Evolutionary conservation across 2,888 invertebrate species (phyloP), one percentile per base, ranked within the genome.

Genomic region (Criorhina ranunculi): DNA sequence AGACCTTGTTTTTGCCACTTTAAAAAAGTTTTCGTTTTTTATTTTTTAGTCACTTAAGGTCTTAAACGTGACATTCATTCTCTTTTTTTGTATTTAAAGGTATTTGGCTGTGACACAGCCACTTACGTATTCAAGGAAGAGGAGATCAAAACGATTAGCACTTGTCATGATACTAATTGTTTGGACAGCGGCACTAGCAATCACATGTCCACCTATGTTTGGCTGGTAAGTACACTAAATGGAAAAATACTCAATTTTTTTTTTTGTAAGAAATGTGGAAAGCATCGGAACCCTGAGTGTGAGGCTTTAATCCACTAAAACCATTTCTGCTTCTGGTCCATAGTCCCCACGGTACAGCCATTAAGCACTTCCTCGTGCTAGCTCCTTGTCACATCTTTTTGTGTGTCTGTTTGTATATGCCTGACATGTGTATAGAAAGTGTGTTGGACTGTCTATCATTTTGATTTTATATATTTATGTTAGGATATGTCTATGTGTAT

Each of bases 21-120:
- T 42, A 12, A 57, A 46, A 31, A 33, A 12, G 42, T 55, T 24
- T 69, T n/a, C 37, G 0, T 11, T 19, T 12, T 12, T 24, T 15
- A 9, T 9, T 31, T 76, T 33, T 29, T 49, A 7, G 0, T 24
- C 24, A 24, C 24, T 24, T 24, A 3, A 49, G 53, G 37, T 12
- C n/a, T 55, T n/a, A 19, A 44, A 29, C 37, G 37, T 40, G 29
- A 7, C 12, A 31, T 62, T 9, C n/a, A 31, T 62, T n/a, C 3
- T 64, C 53, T 17, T 70, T 6, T 31, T 31, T 40, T 73, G 29
- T 85, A 31, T 51, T 87, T 76, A 3, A 87, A 93, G 96, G 88
- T 99, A 98, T 92, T 93, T 98, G 88, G 98, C 99, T 17, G 98
- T 99, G 72, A 98, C 98, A 51, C 95, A 96, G 89, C 98, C 99